Conservation (phyloP, 2,113 vertebrate genomes). For the Pipa parva region DNA sequence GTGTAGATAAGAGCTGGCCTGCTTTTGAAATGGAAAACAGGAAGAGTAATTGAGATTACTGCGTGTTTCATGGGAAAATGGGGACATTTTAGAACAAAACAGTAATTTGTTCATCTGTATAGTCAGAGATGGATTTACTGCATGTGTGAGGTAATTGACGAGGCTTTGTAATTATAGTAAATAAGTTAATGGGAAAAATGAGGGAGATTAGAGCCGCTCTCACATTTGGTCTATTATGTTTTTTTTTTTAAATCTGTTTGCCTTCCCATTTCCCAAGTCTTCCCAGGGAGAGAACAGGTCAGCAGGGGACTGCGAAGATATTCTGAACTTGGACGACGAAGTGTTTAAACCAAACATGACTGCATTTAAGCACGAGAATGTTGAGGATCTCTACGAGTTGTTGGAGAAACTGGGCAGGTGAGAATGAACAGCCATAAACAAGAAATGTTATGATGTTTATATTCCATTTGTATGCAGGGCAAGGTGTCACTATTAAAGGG, state of each 20-base stretch:
- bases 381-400: constrained; percentile 78
- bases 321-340: constrained; percentile 17
- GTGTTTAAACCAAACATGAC: constrained; percentile 49
- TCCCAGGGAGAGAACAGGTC: constrained; percentile 8
- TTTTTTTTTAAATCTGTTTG: not conserved
- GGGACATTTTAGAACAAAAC: not conserved
- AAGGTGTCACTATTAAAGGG: too few species aligned
- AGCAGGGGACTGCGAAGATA: not conserved
- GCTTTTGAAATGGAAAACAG: not conserved
- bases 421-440: constrained; percentile 2
- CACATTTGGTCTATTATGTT: not conserved
- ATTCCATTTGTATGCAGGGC: too few species aligned
- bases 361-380: constrained; percentile 56
- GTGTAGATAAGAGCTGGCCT: not conserved
- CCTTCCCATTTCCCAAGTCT: not conserved
- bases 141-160: too few species aligned
- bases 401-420: constrained; percentile 74
- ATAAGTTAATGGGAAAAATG: too few species aligned
- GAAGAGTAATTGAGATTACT: not conserved
- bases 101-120: too few species aligned
- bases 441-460: too few species aligned
- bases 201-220: not conserved
- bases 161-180: too few species aligned
- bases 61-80: not conserved
- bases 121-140: too few species aligned